Evolutionary conservation across 92 coral and sea anemone genomes (phyloP).

Genomic region (Parazoanthus atlanticus): DNA sequence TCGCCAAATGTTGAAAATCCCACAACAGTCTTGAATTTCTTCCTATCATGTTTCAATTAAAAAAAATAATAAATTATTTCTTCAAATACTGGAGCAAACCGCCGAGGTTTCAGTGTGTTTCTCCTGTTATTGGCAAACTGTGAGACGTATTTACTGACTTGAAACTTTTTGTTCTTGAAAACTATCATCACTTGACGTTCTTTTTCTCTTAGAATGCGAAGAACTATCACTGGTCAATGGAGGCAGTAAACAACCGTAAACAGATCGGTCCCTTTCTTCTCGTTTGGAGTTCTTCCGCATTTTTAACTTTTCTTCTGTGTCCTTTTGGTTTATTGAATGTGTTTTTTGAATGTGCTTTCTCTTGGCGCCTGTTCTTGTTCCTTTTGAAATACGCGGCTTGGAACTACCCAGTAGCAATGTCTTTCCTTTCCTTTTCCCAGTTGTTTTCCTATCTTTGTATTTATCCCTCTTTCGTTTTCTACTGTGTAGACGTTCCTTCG

Average conservation of each 20-base stretch:
- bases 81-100: too few relatives aligned
- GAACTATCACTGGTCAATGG: background rate
- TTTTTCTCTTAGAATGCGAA: background rate
- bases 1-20: too few relatives aligned
- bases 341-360: background rate
- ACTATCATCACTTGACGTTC: background rate
- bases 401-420: background rate
- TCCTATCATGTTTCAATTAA: too few relatives aligned
- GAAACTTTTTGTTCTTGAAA: constrained; percentile 1
- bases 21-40: too few relatives aligned
- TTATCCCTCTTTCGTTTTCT: background rate
- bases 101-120: too few relatives aligned
- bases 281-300: background rate
- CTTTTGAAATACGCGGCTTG: background rate
- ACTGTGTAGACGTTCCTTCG: background rate
- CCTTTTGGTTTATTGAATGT: background rate
- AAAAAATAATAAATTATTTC: too few relatives aligned
- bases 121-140: too few relatives aligned
- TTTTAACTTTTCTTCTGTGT: background rate
- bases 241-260: background rate
- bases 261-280: background rate
- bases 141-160: background rate
- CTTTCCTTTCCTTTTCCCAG: constrained; percentile 11
- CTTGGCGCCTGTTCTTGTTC: background rate
- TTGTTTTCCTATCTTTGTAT: constrained; percentile 3